Evolutionary conservation across 2,888 invertebrate genomes (phyloP).

Genomic region (Protonemura montana): DNA sequence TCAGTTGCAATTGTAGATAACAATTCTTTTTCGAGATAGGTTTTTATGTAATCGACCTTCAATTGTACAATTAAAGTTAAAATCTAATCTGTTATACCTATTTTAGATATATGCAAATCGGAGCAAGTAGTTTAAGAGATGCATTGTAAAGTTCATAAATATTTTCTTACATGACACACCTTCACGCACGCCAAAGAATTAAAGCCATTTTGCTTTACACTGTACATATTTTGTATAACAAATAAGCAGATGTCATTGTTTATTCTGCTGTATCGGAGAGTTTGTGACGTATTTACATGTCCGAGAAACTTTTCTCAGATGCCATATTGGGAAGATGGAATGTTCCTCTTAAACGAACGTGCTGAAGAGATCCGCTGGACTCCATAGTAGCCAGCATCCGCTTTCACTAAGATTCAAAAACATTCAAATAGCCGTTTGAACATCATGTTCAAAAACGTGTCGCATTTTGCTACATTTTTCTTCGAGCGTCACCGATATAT

Average conservation of each 20-base stretch:
- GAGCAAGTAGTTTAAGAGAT: not conserved
- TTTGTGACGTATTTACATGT: slow-evolving; percentile 18
- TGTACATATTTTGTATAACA: not conserved
- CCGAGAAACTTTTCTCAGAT: slow-evolving; percentile 20
- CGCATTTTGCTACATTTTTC: not conserved
- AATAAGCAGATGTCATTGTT: slow-evolving; percentile 2
- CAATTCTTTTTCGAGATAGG: not conserved
- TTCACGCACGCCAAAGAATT: not conserved
- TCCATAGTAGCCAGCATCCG: slow-evolving; percentile 17
- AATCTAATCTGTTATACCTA: not conserved
- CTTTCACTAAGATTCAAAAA: slow-evolving; percentile 31
- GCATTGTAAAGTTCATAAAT: not conserved
- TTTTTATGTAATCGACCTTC: not conserved
- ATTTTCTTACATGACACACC: not conserved
- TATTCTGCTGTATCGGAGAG: not conserved
- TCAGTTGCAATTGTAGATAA: not conserved
- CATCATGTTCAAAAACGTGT: not conserved
- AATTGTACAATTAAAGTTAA: not conserved
- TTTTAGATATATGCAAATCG: not conserved
- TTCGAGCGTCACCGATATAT: slow-evolving; percentile 13
- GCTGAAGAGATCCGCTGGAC: not conserved
- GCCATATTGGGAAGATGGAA: slow-evolving; percentile 27
- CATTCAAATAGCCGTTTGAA: not conserved
- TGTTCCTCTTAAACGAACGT: not conserved
- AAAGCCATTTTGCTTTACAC: not conserved